Conservation (phyloP, 2,888 invertebrate genomes). For the Isoperla grammatica region DNA sequence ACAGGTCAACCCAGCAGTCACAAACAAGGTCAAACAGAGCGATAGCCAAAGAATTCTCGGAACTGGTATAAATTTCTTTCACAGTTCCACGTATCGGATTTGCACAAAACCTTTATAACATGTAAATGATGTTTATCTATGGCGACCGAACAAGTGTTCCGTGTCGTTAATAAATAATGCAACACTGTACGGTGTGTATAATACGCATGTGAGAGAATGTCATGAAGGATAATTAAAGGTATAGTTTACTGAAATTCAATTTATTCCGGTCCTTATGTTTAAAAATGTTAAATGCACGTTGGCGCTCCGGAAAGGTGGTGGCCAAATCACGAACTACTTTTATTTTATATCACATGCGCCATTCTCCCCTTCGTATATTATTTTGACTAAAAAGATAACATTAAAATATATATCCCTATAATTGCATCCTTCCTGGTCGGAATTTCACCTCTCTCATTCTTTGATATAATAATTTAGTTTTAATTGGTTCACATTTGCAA, state of each 20-base stretch:
- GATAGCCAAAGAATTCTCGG: no score
- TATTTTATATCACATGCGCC: background rate
- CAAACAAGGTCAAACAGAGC: no score
- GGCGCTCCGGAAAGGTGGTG: background rate
- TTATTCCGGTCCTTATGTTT: background rate
- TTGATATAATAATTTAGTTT: background rate
- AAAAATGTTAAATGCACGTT: background rate
- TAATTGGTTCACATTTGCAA: constrained; percentile 6
- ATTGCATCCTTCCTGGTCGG: constrained; percentile 11
- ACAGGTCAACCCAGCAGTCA: no score
- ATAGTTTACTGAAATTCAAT: background rate
- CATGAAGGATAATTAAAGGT: background rate
- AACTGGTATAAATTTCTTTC: no score
- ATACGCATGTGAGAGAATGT: background rate
- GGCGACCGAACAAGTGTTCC: background rate
- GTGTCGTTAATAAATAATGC: constrained; percentile 6
- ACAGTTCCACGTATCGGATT: no score
- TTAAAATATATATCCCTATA: constrained; percentile 1
- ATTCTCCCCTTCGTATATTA: no score
- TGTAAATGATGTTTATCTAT: constrained; percentile 3
- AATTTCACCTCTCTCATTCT: background rate
- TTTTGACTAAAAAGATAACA: constrained; percentile 4
- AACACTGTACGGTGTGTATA: background rate
- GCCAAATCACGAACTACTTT: constrained; percentile 6
- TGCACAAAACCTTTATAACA: background rate